A percentile compares a stretch with the other conserved stretches of the same genome.
Conservation (phyloP, 1,140 invertebrate genomes). For the Drosophila takahashii region DNA sequence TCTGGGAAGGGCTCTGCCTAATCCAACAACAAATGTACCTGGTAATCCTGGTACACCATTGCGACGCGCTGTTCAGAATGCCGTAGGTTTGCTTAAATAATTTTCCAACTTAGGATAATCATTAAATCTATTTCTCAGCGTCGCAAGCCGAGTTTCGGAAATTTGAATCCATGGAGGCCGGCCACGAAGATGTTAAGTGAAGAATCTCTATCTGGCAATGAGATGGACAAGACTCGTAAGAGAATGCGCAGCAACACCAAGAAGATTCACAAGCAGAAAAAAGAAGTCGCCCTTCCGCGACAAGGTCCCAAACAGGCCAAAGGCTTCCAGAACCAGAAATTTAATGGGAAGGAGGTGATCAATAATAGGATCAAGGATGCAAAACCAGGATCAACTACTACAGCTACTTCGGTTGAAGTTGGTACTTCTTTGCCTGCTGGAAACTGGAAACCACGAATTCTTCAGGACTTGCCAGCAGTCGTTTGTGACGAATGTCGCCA, state of each 20-base stretch:
- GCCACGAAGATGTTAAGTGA: slow-evolving; percentile 9
- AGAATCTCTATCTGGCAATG: slow-evolving; percentile 39
- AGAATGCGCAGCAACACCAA: slow-evolving; percentile 28
- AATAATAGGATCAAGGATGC: background rate
- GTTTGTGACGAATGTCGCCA: background rate
- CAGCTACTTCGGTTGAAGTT: background rate
- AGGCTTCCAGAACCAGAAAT: background rate
- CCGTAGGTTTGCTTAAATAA: background rate
- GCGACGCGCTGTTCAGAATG: background rate
- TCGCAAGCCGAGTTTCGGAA: background rate
- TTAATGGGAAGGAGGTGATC: no score
- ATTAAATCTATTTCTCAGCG: background rate
- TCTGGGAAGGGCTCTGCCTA: background rate
- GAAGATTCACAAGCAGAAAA: background rate
- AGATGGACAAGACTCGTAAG: slow-evolving; percentile 27
- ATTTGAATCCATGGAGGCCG: slow-evolving; percentile 19
- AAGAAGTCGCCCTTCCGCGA: background rate
- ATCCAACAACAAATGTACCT: background rate
- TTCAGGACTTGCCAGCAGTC: background rate
- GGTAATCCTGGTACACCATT: background rate
- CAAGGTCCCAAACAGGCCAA: background rate
- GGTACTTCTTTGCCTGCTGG: background rate
- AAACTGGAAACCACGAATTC: background rate
- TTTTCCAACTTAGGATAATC: no score
- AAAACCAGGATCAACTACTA: background rate